phyloP scores from a whole-genome alignment of 2,113 vertebrate species.

The Paradoxurus hermaphroditus region DNA sequence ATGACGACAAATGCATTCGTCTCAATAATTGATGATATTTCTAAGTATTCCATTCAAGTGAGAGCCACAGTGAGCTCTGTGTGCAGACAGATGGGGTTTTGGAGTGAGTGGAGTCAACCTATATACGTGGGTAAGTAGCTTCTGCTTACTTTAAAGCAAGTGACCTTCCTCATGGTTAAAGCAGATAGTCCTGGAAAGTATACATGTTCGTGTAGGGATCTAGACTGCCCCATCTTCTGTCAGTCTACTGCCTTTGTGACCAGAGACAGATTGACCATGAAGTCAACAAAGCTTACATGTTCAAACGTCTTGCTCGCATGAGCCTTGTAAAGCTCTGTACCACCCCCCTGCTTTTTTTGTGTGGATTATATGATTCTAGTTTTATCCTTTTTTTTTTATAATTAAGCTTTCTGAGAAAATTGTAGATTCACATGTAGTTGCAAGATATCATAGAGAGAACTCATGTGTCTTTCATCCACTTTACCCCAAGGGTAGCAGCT shows the following conservation, averaged over 20 bases:
- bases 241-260: not conserved
- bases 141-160: too few species aligned
- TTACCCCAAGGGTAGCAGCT: not conserved
- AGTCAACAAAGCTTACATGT: not conserved
- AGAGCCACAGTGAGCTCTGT: constrained; percentile 66
- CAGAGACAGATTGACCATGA: not conserved
- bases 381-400: not conserved
- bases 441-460: not conserved
- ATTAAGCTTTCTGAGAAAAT: not conserved
- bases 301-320: not conserved
- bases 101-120: constrained; percentile 80
- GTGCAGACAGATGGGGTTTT: not conserved
- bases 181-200: not conserved
- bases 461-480: not conserved
- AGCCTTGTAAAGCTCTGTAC: not conserved
- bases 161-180: not conserved
- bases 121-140: constrained; percentile 71
- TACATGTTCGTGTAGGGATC: too few species aligned
- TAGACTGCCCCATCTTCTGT: not conserved
- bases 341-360: not conserved
- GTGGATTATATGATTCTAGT: not conserved
- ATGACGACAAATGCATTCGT: constrained; percentile 10
- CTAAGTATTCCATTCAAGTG: constrained; percentile 67
- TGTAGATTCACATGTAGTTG: not conserved
- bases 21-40: not conserved